phyloP scores from a whole-genome alignment of 2,797 vertebrate species.

The Prunella strophiata region DNA sequence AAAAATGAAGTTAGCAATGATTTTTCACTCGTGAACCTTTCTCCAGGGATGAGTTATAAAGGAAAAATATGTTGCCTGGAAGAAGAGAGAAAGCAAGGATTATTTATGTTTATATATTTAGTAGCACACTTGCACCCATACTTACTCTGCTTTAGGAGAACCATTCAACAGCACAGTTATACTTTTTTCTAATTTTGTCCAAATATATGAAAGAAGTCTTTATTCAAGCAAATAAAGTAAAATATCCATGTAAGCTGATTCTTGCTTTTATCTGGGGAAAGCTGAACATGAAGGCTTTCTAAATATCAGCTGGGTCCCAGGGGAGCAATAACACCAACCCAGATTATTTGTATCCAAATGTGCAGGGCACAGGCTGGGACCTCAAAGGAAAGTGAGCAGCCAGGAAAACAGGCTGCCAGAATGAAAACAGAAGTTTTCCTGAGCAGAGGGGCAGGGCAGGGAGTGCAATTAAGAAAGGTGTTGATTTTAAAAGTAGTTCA shows the following conservation, averaged over 20 bases:
- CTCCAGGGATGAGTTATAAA: constrained; percentile 61
- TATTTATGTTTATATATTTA: constrained; percentile 23
- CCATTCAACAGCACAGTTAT: neutral
- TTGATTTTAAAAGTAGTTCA: neutral
- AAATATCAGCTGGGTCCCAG: neutral
- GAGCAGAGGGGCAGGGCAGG: neutral
- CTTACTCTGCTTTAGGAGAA: neutral
- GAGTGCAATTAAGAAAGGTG: neutral
- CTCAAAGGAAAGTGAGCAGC: neutral
- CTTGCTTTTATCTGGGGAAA: neutral
- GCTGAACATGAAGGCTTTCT: neutral
- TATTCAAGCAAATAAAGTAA: neutral
- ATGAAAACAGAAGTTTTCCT: neutral
- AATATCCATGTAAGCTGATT: neutral
- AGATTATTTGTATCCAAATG: neutral
- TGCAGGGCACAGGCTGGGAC: neutral
- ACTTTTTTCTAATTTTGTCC: neutral
- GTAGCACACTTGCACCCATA: neutral
- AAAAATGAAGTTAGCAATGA: constrained; percentile 70
- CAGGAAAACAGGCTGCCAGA: neutral
- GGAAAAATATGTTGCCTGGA: constrained; percentile 19
- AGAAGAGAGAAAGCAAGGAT: constrained; percentile 19
- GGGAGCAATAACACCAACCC: neutral
- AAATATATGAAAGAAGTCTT: neutral
- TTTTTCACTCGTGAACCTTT: constrained; percentile 59